Base-by-base conservation (phyloP, 2,888 invertebrate genomes). In the Augochlorella aurata region DNA sequence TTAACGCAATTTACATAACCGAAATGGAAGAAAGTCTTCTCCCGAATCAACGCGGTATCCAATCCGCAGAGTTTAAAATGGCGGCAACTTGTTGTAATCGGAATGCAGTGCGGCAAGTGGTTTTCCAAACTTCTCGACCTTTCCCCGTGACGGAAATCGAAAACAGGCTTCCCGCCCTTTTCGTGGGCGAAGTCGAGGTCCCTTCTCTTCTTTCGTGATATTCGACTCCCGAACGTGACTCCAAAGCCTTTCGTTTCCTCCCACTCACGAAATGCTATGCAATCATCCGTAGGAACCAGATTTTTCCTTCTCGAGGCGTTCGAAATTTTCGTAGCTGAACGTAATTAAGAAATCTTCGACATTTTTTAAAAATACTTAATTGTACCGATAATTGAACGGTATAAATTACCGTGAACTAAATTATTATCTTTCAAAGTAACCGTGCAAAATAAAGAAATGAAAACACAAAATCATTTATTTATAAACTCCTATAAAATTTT, bases 181-280 rank as follows among this genome's bases (percentile, higher is more conserved):
- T 71, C 68, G 52, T 73, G 47, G 61, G 12, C 72, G 54, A 79
- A 70, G 63, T 72, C 65, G 58, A n/a, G 29, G 45, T 45, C 67
- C 68, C 67, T 71, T 75, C 82, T 82, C 67, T 72, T 63, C 65
- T 82, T 78, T 82, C 84, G 21, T 81, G 84, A 84, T 75, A 82
- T 85, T 83, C 80, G 87, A 88, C 71, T 78, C 88, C 58, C 7
- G 80, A 77, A 83, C 86, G 85, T 82, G 86, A 88, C 79, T 79
- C 67, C 65, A 65, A 77, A 81, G 70, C 65, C 58, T 74, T 61
- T 69, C 79, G 52, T 74, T 78, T 66, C 29, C 67, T 44, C 10
- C 58, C 70, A 45, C 69, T 74, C 52, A 21, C 18, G n/a, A 24
- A 24, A 52, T 52, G 54, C 44, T 24, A 52, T 44, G 44, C 45